Evolutionary conservation across 2,888 invertebrate genomes (phyloP), one percentile per base, ranked within the genome.

Genomic region (Romanomermis culicivorax): DNA sequence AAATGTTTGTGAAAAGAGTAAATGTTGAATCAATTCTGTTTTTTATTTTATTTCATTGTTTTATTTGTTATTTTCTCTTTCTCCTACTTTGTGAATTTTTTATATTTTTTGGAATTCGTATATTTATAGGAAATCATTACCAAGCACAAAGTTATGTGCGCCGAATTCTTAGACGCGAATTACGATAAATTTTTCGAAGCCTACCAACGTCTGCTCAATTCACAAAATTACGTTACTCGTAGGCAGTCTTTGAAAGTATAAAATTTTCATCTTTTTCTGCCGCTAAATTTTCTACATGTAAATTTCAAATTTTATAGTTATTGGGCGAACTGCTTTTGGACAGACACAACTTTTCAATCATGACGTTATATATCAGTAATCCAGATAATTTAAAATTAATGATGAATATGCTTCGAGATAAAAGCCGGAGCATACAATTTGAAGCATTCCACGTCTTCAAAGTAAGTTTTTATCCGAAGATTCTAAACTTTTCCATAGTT

Each of bases 381-480:
- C 93, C 95, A 29, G 97, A 99, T 72, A 99, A 99, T 77, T 78
- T 99, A 62, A 99, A 95, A 74, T 78, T 97, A 63, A 97, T 99
- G 95, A 99, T 99, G 97, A 97, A 93, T 73, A 89, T 99, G 91
- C 77, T 99, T 69, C 86, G 91, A 75, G 95, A 97, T 72, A 88
- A 93, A 72, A 91, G 93, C 65, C 82, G 93, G 67, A 97, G 95
- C 77, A 99, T 99, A 70, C 97, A 99, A 75, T 99, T 99, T 76
- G 97, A 99, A 78, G 97, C 97, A 75, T 99, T 99, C 79, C 97
- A 99, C 72, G 97, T 99, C 67, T 99, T 99, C 77, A 99, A 99
- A 83, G 89, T 88, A 59, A 73, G 56, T 65, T 54, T 14, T 51
- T 51, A 20, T 54, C n/a, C n/a, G n/a, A n/a, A n/a, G n/a, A n/a